Conservation (phyloP, 2,797 vertebrate genomes). For the Eremophila alpestris region DNA sequence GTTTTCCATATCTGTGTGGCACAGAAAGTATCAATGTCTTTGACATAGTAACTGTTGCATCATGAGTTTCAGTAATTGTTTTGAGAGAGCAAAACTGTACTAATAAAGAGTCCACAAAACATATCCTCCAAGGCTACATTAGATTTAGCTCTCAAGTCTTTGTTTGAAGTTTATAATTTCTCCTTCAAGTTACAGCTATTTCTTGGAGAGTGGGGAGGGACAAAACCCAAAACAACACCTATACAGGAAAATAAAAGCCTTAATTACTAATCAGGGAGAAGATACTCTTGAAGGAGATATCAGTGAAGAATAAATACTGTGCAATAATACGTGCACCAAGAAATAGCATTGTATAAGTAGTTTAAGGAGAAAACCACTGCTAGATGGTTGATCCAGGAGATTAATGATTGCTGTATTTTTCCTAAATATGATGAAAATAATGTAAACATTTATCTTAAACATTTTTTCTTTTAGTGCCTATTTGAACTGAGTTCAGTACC, state of each 20-base stretch:
- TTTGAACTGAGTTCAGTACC: not conserved
- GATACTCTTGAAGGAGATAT: not conserved
- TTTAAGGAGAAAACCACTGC: not conserved
- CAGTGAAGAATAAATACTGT: not conserved
- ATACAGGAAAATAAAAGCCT: not conserved
- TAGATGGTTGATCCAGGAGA: not conserved
- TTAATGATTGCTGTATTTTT: not conserved
- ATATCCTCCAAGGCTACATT: not conserved
- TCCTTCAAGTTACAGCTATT: not conserved
- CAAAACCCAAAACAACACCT: not conserved
- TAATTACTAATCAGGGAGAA: slow-evolving; percentile 3
- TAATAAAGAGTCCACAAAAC: not conserved
- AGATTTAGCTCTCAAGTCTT: not conserved
- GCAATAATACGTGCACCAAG: not conserved
- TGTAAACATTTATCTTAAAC: not conserved
- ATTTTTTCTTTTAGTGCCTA: not conserved
- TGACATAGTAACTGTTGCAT: not conserved
- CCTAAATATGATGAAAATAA: not conserved
- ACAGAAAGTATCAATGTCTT: not conserved
- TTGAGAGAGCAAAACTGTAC: not conserved
- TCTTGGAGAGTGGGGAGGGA: not conserved
- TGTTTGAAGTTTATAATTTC: not conserved
- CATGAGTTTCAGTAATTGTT: not conserved
- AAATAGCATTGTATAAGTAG: not conserved
- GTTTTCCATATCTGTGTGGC: not conserved